Evolutionary conservation across 2,113 vertebrate genomes (phyloP).

Genomic region (Climacteris rufus): DNA sequence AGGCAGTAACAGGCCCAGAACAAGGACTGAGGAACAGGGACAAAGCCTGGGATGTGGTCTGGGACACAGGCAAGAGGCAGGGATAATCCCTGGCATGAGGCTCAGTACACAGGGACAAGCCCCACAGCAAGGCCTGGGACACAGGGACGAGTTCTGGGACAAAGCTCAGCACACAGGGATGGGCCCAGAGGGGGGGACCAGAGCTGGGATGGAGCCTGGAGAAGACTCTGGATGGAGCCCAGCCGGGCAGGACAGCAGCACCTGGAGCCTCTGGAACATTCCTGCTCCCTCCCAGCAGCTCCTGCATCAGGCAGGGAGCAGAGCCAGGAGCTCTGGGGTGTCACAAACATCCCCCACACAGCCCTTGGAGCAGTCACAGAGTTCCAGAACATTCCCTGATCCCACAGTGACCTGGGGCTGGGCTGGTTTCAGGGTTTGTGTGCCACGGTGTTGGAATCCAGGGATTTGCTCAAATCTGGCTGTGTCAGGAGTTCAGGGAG

Average conservation of each 20-base stretch:
- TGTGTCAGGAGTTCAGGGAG: neutral
- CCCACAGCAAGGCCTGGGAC: neutral
- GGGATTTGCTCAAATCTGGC: neutral
- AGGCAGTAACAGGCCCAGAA: neutral
- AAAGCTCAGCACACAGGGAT: neutral
- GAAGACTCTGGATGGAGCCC: neutral
- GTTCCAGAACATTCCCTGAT: neutral
- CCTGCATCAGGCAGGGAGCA: neutral
- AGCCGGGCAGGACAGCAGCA: neutral
- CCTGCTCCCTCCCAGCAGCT: neutral
- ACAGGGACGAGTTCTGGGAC: neutral
- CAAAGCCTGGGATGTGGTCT: no score
- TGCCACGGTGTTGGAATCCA: neutral
- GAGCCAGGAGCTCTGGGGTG: accelerated
- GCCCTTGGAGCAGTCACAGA: neutral
- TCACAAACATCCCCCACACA: accelerated
- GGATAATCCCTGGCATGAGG: neutral
- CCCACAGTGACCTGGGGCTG: neutral
- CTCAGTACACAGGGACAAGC: neutral
- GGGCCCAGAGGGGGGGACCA: neutral
- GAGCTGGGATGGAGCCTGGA: neutral
- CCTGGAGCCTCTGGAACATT: neutral
- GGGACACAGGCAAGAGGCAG: neutral
- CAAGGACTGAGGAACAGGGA: neutral
- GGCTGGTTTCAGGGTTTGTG: neutral